phyloP scores from a whole-genome alignment of 2,888 invertebrate genomes.

The Xestobium rufovillosum region DNA sequence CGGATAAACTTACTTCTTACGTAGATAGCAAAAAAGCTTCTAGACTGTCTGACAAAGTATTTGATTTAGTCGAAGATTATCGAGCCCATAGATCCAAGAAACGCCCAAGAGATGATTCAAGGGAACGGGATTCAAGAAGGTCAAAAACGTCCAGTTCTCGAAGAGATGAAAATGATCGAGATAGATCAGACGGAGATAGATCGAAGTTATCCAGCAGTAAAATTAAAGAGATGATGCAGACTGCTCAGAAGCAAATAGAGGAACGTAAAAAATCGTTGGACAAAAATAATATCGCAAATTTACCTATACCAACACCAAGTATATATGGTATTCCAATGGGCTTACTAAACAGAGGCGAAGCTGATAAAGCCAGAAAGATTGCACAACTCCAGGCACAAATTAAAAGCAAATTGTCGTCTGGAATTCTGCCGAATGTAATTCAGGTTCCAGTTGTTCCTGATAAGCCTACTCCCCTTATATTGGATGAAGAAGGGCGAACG shows the following conservation, averaged over 20 bases:
- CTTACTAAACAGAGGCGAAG: conserved; percentile 53
- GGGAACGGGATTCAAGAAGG: conserved; percentile 45
- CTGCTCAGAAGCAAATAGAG: conserved; percentile 87
- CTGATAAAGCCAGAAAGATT: conserved; percentile 82
- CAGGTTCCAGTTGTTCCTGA: conserved; percentile 43
- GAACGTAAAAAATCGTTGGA: conserved; percentile 74
- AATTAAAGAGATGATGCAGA: conserved; percentile 85
- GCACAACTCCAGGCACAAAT: conserved; percentile 90
- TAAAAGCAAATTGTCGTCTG: conserved; percentile 72
- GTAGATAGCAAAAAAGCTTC: conserved; percentile 74
- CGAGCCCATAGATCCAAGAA: conserved; percentile 58
- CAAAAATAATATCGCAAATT: conserved; percentile 37
- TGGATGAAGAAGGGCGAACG: conserved; percentile 89
- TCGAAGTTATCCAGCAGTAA: conserved; percentile 33
- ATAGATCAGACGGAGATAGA: conserved; percentile 24
- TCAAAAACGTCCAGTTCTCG: conserved; percentile 32
- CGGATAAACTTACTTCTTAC: conserved; percentile 69
- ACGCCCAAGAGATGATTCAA: conserved; percentile 54
- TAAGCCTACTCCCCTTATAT: conserved; percentile 82
- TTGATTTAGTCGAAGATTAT: conserved; percentile 63
- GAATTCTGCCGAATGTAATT: conserved; percentile 45
- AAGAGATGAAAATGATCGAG: conserved; percentile 29
- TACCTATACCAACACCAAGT: conserved; percentile 38
- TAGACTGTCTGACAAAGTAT: conserved; percentile 69
- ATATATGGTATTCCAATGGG: conserved; percentile 42